phyloP scores from a whole-genome alignment of 2,888 invertebrate genomes.

The Hirtodrosophila histrioides region DNA sequence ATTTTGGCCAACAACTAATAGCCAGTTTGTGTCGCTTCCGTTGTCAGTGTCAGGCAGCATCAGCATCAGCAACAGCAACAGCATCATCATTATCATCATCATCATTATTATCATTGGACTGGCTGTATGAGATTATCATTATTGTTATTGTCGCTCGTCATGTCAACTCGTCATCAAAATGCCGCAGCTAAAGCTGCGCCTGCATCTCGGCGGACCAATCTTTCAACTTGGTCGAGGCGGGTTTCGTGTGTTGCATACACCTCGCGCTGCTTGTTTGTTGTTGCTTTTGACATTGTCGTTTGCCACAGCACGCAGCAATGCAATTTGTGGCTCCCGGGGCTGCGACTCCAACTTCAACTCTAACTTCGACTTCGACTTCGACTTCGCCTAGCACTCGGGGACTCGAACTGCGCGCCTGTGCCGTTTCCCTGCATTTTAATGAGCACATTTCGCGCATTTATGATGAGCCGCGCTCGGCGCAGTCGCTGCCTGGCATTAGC shows the following conservation, averaged over 20 bases:
- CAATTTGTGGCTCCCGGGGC: slow-evolving; percentile 68
- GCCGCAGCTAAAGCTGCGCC: slow-evolving; percentile 39
- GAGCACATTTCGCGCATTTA: slow-evolving; percentile 78
- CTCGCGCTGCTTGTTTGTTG: slow-evolving; percentile 31
- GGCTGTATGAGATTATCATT: slow-evolving; percentile 66
- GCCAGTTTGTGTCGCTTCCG: slow-evolving; percentile 80
- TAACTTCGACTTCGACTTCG: slow-evolving; percentile 5
- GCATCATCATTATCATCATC: slow-evolving; percentile 26
- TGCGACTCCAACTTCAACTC: slow-evolving; percentile 7
- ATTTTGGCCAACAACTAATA: slow-evolving; percentile 79
- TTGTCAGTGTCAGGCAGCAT: slow-evolving; percentile 55
- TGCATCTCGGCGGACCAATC: slow-evolving; percentile 64
- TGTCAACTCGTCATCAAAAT: slow-evolving; percentile 78
- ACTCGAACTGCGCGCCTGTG: slow-evolving; percentile 23
- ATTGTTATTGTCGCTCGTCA: slow-evolving; percentile 79
- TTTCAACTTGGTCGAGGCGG: slow-evolving; percentile 62
- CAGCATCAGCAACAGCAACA: slow-evolving; percentile 7
- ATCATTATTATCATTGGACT: slow-evolving; percentile 33
- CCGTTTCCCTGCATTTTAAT: slow-evolving; percentile 74
- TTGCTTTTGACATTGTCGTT: slow-evolving; percentile 54
- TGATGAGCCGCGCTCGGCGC: slow-evolving; percentile 55
- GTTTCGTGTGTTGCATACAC: slow-evolving; percentile 60
- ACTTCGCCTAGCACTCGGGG: slow-evolving; percentile 19
- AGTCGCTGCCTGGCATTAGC: slow-evolving; percentile 57
- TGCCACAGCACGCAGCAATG: slow-evolving; percentile 73